Evolutionary conservation across 2,888 invertebrate species (phyloP), one percentile per base, ranked within the genome.

Genomic region (Lasioglossum zephyrum): DNA sequence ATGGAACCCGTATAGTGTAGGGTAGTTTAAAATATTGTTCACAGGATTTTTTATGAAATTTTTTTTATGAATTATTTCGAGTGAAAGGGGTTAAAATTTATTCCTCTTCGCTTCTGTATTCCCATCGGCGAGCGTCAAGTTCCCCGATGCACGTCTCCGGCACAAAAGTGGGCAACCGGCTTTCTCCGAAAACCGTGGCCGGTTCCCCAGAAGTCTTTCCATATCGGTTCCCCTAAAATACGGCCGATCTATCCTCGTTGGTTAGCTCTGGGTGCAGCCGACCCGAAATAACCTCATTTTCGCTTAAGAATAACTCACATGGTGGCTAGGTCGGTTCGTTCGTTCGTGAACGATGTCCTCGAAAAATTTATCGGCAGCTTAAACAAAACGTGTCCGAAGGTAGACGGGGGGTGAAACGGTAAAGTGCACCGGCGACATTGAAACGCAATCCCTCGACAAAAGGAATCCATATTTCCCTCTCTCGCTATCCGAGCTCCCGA

Each of bases 251-350:
- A 89, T 89, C 75, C 84, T 75, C 76, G 83, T 74, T 82, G 83
- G 77, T 86, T 85, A n/a, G 85, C 75, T 73, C 86, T 88, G 88
- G 89, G 87, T 80, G 86, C 83, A 90, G 81, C 84, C 91, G 92
- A 93, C 92, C 90, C 90, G 79, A 91, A 90, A 92, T 93, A 93
- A 93, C 94, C 94, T 93, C 94, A 92, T 94, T 94, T 92, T 82
- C 89, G 82, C 85, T 89, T 91, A 85, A 90, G 93, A 93, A 93
- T 94, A 94, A 92, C 94, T 92, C 91, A 92, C 90, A 91, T 85
- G 26, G 63, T 87, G 88, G 92, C 91, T 44, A 31, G 49, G 66
- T 31, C 53, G 72, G 77, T 57, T 57, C 31, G 39, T 53, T 53
- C 11, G n/a, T 31, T 26, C 72, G 73, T 60, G 41, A 72, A 31